Conservation (phyloP, 23 tunicate genomes). For the Botrylloides violaceus region DNA sequence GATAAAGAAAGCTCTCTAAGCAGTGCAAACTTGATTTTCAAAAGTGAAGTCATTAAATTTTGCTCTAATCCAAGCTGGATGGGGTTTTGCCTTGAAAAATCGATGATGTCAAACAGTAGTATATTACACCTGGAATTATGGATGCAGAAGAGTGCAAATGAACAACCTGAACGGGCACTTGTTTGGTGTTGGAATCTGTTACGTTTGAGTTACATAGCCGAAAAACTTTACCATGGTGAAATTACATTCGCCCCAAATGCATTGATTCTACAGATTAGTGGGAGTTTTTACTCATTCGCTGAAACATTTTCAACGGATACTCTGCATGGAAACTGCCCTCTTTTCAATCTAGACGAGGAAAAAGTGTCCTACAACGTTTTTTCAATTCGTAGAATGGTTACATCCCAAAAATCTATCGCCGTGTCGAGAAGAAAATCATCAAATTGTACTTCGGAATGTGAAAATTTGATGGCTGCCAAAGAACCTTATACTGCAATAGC, state of each 20-base stretch:
- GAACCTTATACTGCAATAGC: not conserved
- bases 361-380: conserved; percentile 18
- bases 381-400: conserved; percentile 14
- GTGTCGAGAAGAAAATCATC: not conserved
- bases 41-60: conserved; percentile 3
- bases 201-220: conserved; percentile 9
- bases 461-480: not conserved
- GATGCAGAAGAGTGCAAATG: not conserved
- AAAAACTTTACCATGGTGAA: not conserved
- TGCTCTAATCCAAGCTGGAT: conserved; percentile 4
- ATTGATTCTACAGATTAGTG: conserved; percentile 7
- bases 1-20: not conserved
- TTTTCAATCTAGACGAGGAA: conserved; percentile 17
- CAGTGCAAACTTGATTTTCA: conserved; percentile 2
- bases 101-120: not conserved
- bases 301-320: conserved; percentile 10
- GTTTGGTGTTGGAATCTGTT: conserved; percentile 14
- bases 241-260: conserved; percentile 7
- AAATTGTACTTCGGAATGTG: not conserved
- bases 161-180: not conserved
- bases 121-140: not conserved
- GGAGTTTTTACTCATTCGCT: conserved; percentile 20
- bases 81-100: not conserved
- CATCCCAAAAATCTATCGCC: conserved; percentile 7
- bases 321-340: conserved; percentile 26